Conservation (phyloP, 2,888 invertebrate genomes). For the Sicus ferrugineus region DNA sequence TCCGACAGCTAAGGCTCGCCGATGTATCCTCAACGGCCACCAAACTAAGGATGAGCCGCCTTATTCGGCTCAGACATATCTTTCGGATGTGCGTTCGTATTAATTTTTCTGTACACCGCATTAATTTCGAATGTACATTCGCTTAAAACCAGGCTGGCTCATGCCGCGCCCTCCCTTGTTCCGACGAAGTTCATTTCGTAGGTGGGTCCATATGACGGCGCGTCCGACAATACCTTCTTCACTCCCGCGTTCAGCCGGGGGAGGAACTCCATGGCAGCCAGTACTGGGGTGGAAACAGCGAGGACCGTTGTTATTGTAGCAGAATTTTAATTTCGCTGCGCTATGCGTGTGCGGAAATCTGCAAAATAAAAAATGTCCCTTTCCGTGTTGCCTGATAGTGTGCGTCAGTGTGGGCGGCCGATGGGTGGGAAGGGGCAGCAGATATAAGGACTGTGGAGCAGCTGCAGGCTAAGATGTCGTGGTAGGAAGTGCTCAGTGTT, state of each 20-base stretch:
- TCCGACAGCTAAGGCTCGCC: too few relatives aligned
- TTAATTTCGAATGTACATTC: slow-evolving; percentile 6
- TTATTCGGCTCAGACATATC: too few relatives aligned
- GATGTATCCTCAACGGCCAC: too few relatives aligned
- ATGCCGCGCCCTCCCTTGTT: neutral
- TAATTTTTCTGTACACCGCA: slow-evolving; percentile 19
- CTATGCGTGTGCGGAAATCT: slow-evolving; percentile 53
- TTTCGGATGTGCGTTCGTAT: slow-evolving; percentile 6
- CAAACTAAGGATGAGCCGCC: too few relatives aligned
- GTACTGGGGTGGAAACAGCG: slow-evolving; percentile 1
- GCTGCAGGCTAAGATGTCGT: too few relatives aligned
- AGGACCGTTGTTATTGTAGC: slow-evolving; percentile 39
- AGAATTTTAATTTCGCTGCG: slow-evolving; percentile 59
- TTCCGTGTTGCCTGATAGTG: slow-evolving; percentile 34
- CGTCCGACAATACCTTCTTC: slow-evolving; percentile 56
- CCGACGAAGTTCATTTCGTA: slow-evolving; percentile 19
- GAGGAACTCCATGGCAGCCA: slow-evolving; percentile 13
- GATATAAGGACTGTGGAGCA: too few relatives aligned
- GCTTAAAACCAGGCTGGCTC: too few relatives aligned
- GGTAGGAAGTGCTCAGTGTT: too few relatives aligned
- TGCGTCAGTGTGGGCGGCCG: neutral
- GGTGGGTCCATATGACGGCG: slow-evolving; percentile 54
- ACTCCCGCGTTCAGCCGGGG: slow-evolving; percentile 57
- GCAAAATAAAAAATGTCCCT: slow-evolving; percentile 51
- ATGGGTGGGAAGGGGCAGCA: too few relatives aligned